Base-by-base conservation (phyloP, 2,888 invertebrate species). In the Lepidocyrtoides sp. region DNA sequence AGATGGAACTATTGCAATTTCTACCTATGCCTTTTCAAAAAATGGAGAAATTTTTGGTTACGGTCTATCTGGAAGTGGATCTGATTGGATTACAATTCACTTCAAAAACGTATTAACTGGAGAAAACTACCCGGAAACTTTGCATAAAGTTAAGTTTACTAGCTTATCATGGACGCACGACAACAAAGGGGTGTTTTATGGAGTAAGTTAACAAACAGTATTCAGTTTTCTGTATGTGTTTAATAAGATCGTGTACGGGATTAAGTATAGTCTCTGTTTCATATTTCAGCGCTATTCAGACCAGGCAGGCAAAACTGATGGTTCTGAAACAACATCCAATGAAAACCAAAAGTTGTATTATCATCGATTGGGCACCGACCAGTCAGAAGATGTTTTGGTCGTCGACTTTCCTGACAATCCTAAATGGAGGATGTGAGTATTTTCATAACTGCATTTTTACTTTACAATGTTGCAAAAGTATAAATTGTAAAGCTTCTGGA, bases 1-100 rank as follows among this genome's bases (percentile, higher is more conserved):
- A 12, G 99, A 99, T 96, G 99, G 98, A 57, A 98, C 98, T 0
- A 96, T 98, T 82, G 97, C 98, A 2, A 96, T 99, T 82, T 96
- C 97, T 0, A 96, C 96, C 92, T 97, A 96, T 72, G 96, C 97
- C 44, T 99, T 98, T 95, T 98, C 99, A 0, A 98, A 99, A 94
- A 97, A 99, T 96, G 99, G 99, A n/a, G 96, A 96, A 94, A 97
- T 97, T 32, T 97, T 98, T 96, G 99, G 99, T 0, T 99, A 99
- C 95, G 98, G 98, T 0, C 96, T 99, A 0, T 98, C 98, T 93
- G 97, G 97, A 92, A 98, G 98, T 95, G 99, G 99, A 0, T 99
- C 99, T 1, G 99, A 99, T 95, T 99, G 99, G 99, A 97, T 97
- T 93, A 98, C 98, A 77, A 98, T 99, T 94, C 97, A 97, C 95